Evolutionary conservation across 1,140 invertebrate genomes (phyloP).

Genomic region (Drosophila obscura): DNA sequence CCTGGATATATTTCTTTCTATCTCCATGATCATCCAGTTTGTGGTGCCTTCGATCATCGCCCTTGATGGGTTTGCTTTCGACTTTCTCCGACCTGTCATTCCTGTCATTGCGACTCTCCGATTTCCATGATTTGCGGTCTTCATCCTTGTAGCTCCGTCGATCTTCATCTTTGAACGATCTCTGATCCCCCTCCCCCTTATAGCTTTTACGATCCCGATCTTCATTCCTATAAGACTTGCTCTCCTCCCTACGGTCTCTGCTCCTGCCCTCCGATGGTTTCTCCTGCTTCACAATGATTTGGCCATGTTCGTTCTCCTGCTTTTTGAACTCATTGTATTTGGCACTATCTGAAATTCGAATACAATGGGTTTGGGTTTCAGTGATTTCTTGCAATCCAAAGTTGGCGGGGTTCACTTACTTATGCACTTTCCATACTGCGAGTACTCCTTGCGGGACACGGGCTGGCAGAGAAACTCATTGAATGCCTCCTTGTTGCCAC

Average conservation of each 20-base stretch:
- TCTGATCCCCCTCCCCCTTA: constrained; percentile 28
- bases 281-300: constrained; percentile 67
- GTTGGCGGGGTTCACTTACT: constrained; percentile 86
- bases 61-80: constrained; percentile 12
- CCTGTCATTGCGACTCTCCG: neutral
- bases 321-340: constrained; percentile 89
- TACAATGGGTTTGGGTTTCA: constrained; percentile 3
- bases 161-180: constrained; percentile 30
- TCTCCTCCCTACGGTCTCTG: constrained; percentile 31
- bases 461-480: constrained; percentile 91
- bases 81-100: constrained; percentile 4
- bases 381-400: too few relatives aligned
- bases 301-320: constrained; percentile 84
- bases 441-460: constrained; percentile 91
- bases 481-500: constrained; percentile 88
- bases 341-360: constrained; percentile 86
- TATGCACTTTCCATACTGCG: constrained; percentile 91
- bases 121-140: constrained; percentile 26
- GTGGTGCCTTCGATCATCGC: constrained; percentile 10
- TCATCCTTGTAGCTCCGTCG: constrained; percentile 24
- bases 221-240: constrained; percentile 22
- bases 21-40: neutral
- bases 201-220: constrained; percentile 7
- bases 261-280: constrained; percentile 31
- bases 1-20: constrained; percentile 7